These are phyloP conservation scores for Leuciscus idus DNA, from an alignment of 2,113 vertebrate genomes.

Conservation along the genomic window DNA sequence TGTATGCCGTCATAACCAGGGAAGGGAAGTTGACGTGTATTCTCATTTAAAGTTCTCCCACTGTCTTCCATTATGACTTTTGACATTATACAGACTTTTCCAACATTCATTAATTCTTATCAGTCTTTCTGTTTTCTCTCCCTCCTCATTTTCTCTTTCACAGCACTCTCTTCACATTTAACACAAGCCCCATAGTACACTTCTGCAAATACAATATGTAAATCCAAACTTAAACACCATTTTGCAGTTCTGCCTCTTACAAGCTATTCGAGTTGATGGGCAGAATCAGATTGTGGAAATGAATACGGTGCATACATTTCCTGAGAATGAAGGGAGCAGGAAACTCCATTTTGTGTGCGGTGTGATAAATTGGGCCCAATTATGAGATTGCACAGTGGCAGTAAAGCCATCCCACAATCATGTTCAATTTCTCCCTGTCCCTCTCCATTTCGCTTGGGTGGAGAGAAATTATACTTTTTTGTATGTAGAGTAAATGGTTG, in stretches of 20 bases:
- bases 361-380: slow-evolving; percentile 55
- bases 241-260: slow-evolving; percentile 4
- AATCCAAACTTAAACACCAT: slow-evolving; percentile 10
- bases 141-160: neutral
- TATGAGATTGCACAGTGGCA: slow-evolving; percentile 42
- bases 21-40: slow-evolving; percentile 34
- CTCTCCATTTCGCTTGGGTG: slow-evolving; percentile 1
- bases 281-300: neutral
- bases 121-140: slow-evolving; percentile 13
- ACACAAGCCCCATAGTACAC: neutral
- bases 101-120: slow-evolving; percentile 42
- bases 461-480: slow-evolving; percentile 47
- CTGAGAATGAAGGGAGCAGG: neutral
- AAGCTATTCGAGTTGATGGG: slow-evolving; percentile 12
- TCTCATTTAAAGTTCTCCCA: slow-evolving; percentile 44
- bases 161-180: neutral
- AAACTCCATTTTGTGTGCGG: slow-evolving; percentile 34
- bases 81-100: slow-evolving; percentile 46
- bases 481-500: slow-evolving; percentile 27
- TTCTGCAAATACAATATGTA: neutral
- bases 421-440: slow-evolving; percentile 33
- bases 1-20: neutral
- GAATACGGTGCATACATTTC: slow-evolving; percentile 2
- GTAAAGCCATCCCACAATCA: slow-evolving; percentile 47
- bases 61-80: slow-evolving; percentile 27